Percentiles rank a stretch among this genome's conserved stretches.
Conservation (phyloP, 2,113 vertebrate genomes). For the Daphoenositta chrysoptera region DNA sequence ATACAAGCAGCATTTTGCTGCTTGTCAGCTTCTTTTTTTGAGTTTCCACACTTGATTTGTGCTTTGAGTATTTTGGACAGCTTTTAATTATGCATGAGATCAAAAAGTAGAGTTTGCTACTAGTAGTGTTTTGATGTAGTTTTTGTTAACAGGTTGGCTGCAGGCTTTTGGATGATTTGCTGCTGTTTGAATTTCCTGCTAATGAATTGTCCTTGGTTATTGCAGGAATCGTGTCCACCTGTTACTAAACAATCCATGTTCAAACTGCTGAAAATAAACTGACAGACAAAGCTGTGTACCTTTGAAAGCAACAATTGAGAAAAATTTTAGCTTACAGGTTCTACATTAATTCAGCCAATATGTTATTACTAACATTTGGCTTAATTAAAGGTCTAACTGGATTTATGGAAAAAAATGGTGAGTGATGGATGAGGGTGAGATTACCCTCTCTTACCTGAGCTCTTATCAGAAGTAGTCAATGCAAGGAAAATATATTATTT, state of each 20-base stretch:
- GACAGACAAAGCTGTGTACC: not conserved
- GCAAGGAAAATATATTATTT: not conserved
- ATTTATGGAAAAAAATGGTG: not conserved
- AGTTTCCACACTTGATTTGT: not conserved
- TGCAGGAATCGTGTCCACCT: not conserved
- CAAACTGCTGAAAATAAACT: not conserved
- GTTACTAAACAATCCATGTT: not conserved
- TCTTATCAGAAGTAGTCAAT: not conserved
- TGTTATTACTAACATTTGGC: not conserved
- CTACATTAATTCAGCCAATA: not conserved
- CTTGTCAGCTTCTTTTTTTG: not conserved
- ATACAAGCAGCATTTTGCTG: not conserved
- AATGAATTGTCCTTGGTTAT: not conserved
- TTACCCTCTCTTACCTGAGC: not conserved
- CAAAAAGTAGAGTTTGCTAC: not conserved
- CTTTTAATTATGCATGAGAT: conserved; percentile 11
- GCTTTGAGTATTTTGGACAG: not conserved
- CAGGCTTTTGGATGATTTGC: not conserved
- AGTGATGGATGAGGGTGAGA: not conserved
- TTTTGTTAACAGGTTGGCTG: not conserved
- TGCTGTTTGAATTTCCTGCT: not conserved
- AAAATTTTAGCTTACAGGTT: not conserved
- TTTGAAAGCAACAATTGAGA: conserved; percentile 6
- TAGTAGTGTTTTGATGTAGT: conserved; percentile 6
- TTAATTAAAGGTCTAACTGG: conserved; percentile 9